Evolutionary conservation across 2,113 vertebrate genomes (phyloP).

Genomic region (Nothoprocta perdicaria): DNA sequence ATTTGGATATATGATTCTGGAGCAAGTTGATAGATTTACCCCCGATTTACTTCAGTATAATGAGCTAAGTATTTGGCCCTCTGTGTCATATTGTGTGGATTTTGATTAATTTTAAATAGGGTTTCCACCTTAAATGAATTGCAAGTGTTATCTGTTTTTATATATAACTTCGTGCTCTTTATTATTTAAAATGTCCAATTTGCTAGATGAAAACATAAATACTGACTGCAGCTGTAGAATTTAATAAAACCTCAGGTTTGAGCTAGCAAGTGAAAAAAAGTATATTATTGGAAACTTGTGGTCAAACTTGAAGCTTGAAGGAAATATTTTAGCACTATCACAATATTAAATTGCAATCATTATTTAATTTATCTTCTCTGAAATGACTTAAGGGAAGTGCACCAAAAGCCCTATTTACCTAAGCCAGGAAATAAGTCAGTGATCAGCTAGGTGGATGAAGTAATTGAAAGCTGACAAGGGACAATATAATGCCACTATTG

Average conservation of each 20-base stretch:
- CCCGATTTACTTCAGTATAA: constrained; percentile 39
- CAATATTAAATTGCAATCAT: constrained; percentile 85
- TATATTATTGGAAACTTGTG: constrained; percentile 88
- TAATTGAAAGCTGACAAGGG: constrained; percentile 79
- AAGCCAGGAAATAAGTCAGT: constrained; percentile 81
- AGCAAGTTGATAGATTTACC: constrained; percentile 2
- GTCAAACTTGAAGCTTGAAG: constrained; percentile 84
- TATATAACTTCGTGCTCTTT: constrained; percentile 74
- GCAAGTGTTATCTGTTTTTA: constrained; percentile 72
- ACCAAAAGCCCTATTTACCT: constrained; percentile 79
- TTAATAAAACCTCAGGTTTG: constrained; percentile 85
- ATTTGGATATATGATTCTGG: constrained; percentile 18
- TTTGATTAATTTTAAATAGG: constrained; percentile 74
- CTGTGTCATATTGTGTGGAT: constrained; percentile 33
- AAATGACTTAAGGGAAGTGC: constrained; percentile 81
- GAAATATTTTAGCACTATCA: constrained; percentile 87
- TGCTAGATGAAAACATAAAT: constrained; percentile 84
- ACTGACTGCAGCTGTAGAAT: constrained; percentile 86
- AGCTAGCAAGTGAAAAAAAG: constrained; percentile 80
- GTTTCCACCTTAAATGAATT: constrained; percentile 72
- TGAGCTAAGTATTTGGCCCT: constrained; percentile 40
- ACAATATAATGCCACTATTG: constrained; percentile 81
- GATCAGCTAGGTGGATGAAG: constrained; percentile 79
- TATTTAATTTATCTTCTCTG: constrained; percentile 86
- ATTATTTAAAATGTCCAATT: constrained; percentile 82